These are phyloP conservation scores for Podarcis raffonei DNA, from an alignment of 2,113 vertebrate species.

Conservation along the genomic window DNA sequence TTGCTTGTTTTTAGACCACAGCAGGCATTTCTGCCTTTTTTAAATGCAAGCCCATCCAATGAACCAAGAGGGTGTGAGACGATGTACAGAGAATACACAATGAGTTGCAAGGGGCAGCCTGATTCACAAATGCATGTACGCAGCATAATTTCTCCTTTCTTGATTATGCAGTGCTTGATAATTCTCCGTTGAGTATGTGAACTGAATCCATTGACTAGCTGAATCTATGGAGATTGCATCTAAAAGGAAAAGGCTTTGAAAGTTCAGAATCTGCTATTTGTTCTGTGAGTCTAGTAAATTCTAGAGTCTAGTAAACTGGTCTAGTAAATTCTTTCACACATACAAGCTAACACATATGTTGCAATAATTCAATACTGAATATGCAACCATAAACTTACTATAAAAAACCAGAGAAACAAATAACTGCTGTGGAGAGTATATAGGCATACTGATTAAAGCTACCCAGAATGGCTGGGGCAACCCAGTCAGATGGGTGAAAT, in stretches of 20 bases:
- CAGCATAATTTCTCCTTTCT: background rate
- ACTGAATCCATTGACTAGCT: background rate
- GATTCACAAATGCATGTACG: background rate
- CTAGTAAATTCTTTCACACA: background rate
- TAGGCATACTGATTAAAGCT: background rate
- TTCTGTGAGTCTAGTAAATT: background rate
- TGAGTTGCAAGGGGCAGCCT: background rate
- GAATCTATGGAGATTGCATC: no score
- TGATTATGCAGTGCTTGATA: background rate
- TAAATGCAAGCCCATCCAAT: background rate
- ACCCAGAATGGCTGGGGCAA: no score
- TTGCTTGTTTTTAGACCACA: background rate
- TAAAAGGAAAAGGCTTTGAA: background rate
- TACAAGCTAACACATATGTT: background rate
- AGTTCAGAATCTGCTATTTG: background rate
- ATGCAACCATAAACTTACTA: background rate
- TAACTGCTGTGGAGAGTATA: background rate
- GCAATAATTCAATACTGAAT: background rate
- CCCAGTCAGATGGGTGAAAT: no score
- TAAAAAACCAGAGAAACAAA: background rate
- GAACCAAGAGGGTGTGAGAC: background rate
- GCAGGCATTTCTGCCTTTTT: background rate
- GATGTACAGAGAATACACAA: background rate
- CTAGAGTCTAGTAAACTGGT: background rate
- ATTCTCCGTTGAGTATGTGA: background rate